Base-by-base conservation (phyloP, 1,140 invertebrate genomes). In the Eueides isabella region DNA sequence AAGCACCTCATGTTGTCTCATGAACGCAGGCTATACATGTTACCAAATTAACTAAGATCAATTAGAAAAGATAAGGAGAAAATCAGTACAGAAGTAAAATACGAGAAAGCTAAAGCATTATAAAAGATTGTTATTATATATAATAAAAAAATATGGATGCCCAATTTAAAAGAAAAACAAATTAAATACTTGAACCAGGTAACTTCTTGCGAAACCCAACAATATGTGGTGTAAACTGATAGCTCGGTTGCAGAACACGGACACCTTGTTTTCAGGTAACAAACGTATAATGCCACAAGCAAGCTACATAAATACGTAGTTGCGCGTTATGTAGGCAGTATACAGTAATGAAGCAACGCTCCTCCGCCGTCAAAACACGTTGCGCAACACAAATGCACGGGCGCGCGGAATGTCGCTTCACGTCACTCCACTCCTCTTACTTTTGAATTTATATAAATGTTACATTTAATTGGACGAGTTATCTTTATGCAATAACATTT, bases 331-430 rank as follows among this genome's bases (percentile, higher is more conserved):
- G 61, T 67, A 72, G 64, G 73, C 66, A 72, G 72, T 19, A 75
- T 11, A 55, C 71, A 63, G 67, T 62, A 75, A 79, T 80, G 80
- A 80, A 79, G 80, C 80, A 81, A 81, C 79, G 70, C 67, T 76
- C 73, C 75, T 82, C 75, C 75, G 80, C 86, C 82, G 85, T 85
- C 83, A 87, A 86, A 87, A 89, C 85, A 89, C 71, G 76, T 88
- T 88, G 83, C 85, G 88, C 85, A 90, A 90, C 77, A 70, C 77
- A 70, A 76, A 80, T 83, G 64, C 67, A 68, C 77, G 72, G 70
- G 67, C 72, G 80, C 33, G 48, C 33, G 23, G 65, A 38, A 29
- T 68, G 33, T 68, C 38, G 48, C 48, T 55, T 55, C 33, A 35
- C 23, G 30, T 69, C 67, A 31, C 29, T n/a, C 61, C 30, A 63